Evolutionary conservation across 2,113 vertebrate genomes (phyloP).

Genomic region (Xiphophorus maculatus): DNA sequence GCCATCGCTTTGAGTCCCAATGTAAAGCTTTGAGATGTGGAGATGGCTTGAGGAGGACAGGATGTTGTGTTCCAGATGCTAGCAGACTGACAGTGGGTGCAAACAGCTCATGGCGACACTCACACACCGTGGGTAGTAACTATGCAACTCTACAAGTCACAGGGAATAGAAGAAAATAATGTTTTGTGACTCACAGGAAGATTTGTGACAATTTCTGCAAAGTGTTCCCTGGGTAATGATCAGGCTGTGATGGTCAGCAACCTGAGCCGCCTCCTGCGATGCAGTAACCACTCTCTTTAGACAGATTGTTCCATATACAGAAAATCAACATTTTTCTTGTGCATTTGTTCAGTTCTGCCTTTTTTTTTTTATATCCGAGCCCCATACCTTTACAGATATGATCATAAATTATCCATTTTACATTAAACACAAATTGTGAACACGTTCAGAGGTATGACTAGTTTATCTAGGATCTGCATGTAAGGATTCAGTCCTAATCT

Average conservation of each 20-base stretch:
- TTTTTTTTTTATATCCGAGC: too few relatives aligned
- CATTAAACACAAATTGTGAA: too few relatives aligned
- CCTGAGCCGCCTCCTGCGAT: conserved; percentile 58
- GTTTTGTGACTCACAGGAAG: conserved; percentile 43
- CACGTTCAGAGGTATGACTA: not conserved
- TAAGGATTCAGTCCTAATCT: not conserved
- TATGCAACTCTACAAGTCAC: conserved; percentile 42
- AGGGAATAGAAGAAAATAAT: conserved; percentile 58
- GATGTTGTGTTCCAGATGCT: conserved; percentile 18
- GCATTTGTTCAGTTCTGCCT: too few relatives aligned
- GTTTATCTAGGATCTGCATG: not conserved
- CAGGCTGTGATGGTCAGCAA: conserved; percentile 63
- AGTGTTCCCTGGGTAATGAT: conserved; percentile 62
- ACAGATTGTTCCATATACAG: too few relatives aligned
- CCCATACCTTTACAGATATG: too few relatives aligned
- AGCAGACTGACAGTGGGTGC: conserved; percentile 1
- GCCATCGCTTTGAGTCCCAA: conserved; percentile 9
- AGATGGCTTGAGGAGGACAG: not conserved
- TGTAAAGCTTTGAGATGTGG: conserved; percentile 1
- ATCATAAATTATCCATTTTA: too few relatives aligned
- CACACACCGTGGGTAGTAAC: conserved; percentile 44
- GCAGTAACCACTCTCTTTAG: not conserved
- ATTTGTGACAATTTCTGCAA: conserved; percentile 59
- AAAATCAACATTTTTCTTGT: too few relatives aligned
- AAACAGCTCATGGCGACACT: conserved; percentile 15